phyloP scores from a whole-genome alignment of 2,797 vertebrate species.

The Chaunax sp. region DNA sequence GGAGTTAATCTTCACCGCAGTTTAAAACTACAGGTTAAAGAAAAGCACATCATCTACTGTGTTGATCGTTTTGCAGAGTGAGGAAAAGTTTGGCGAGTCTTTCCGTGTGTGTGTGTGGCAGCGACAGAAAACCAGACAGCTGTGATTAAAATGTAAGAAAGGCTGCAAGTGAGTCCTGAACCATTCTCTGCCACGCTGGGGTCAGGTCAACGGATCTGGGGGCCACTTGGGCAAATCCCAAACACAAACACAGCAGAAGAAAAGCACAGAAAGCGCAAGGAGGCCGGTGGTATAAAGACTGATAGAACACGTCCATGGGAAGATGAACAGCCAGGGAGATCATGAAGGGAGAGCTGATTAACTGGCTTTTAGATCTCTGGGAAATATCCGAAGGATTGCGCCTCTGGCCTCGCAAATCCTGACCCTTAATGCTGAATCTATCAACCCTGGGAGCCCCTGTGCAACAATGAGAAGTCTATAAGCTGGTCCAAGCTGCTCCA shows the following conservation, averaged over 20 bases:
- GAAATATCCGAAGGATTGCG: conserved; percentile 76
- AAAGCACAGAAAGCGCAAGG: conserved; percentile 61
- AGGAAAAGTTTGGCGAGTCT: conserved; percentile 30
- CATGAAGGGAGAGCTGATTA: conserved; percentile 84
- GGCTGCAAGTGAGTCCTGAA: conserved; percentile 56
- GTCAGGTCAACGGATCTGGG: conserved; percentile 87
- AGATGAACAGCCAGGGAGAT: conserved; percentile 84
- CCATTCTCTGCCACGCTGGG: conserved; percentile 71
- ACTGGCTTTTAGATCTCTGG: conserved; percentile 80
- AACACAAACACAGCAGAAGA: conserved; percentile 81
- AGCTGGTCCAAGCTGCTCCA: conserved; percentile 76
- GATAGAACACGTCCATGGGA: conserved; percentile 75
- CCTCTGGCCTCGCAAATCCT: conserved; percentile 69
- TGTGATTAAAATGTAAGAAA: conserved; percentile 79
- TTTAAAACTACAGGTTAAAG: conserved; percentile 59
- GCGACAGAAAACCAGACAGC: conserved; percentile 24
- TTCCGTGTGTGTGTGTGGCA: conserved; percentile 58
- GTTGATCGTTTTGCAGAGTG: conserved; percentile 22
- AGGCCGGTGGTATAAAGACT: conserved; percentile 61
- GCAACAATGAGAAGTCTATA: conserved; percentile 73
- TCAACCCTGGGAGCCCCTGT: conserved; percentile 67
- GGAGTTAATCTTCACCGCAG: conserved; percentile 49
- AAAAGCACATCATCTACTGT: conserved; percentile 35
- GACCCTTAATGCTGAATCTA: conserved; percentile 75
- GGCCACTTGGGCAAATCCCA: conserved; percentile 83